Conservation (phyloP, 2,797 vertebrate species). For the Sparus aurata region DNA sequence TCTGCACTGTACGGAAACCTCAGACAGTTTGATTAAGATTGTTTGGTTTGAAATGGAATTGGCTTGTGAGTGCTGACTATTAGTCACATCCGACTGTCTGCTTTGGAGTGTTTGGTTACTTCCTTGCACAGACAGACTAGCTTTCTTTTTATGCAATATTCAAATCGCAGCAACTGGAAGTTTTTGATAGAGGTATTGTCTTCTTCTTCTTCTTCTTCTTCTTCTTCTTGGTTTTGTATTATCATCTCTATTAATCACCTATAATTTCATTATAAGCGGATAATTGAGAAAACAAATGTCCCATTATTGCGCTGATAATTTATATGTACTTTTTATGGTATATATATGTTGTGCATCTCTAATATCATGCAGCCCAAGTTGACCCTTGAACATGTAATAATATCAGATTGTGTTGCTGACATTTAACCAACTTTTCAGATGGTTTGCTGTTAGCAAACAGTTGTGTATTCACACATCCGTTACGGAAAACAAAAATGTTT, state of each 20-base stretch:
- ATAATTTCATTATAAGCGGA: no score
- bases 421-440: neutral
- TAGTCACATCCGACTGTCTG: slow-evolving; percentile 31
- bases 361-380: neutral
- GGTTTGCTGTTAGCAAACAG: neutral
- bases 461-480: slow-evolving; percentile 3
- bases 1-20: neutral
- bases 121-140: neutral
- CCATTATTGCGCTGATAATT: no score
- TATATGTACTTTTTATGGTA: no score
- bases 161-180: no score
- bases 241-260: no score
- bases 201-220: no score
- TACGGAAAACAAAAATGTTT: neutral
- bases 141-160: slow-evolving; percentile 1
- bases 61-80: slow-evolving; percentile 19
- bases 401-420: neutral
- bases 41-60: slow-evolving; percentile 27
- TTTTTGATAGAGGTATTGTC: no score
- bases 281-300: no score
- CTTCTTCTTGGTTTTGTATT: no score
- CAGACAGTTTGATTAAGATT: slow-evolving; percentile 18
- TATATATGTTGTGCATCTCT: no score
- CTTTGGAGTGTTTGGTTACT: slow-evolving; percentile 12
- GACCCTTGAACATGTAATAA: slow-evolving; percentile 4